Evolutionary conservation across 2,113 vertebrate species (phyloP).

Genomic region (Ahaetulla prasina): DNA sequence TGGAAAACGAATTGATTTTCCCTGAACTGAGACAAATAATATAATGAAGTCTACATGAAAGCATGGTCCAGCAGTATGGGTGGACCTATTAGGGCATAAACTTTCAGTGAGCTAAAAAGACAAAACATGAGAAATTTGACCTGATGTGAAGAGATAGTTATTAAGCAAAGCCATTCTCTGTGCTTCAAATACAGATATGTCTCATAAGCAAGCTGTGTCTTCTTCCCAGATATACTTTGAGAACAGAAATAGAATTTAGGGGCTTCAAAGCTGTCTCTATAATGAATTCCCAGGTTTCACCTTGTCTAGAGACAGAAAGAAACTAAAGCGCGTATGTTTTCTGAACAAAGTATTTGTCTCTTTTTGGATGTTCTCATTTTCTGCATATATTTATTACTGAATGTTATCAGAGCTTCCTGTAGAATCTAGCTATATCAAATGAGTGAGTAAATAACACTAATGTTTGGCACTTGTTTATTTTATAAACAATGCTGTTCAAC

Average conservation of each 20-base stretch:
- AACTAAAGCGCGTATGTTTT: not conserved
- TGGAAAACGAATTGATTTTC: slow-evolving; percentile 37
- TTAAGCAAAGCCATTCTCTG: slow-evolving; percentile 48
- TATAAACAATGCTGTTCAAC: not conserved
- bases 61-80: slow-evolving; percentile 43
- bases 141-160: slow-evolving; percentile 45
- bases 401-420: not conserved
- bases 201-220: slow-evolving; percentile 57
- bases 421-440: not conserved
- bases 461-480: not conserved
- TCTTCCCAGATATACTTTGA: slow-evolving; percentile 55
- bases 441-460: not conserved
- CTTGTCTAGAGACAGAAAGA: slow-evolving; percentile 31
- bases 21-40: slow-evolving; percentile 33
- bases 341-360: not conserved
- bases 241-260: slow-evolving; percentile 57
- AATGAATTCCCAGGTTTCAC: slow-evolving; percentile 56
- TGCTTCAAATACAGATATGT: slow-evolving; percentile 60
- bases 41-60: slow-evolving; percentile 35
- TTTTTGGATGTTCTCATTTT: not conserved
- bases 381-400: not conserved
- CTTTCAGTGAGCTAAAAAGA: slow-evolving; percentile 49
- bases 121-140: slow-evolving; percentile 48
- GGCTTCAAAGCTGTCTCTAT: slow-evolving; percentile 53
- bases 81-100: slow-evolving; percentile 52